A percentile compares a stretch with the other conserved stretches of the same genome.
Evolutionary conservation across 2,888 invertebrate genomes (phyloP).

Genomic region (Creontiades dilutus): DNA sequence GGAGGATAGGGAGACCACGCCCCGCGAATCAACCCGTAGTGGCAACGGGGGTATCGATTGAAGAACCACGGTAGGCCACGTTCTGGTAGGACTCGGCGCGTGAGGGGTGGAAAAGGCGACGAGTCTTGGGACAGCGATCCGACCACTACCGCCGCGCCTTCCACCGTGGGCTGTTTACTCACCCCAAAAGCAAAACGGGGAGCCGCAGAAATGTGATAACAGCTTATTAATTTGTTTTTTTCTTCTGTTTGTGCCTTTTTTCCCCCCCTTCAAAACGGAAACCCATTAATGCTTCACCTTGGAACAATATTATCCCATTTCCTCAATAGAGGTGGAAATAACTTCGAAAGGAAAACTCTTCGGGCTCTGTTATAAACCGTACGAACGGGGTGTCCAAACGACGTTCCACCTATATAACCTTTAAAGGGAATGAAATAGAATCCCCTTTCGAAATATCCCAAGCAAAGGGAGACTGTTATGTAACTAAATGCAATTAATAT

Average conservation of each 20-base stretch:
- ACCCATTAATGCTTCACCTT: not conserved
- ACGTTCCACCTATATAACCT: too few species aligned
- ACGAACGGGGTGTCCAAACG: too few species aligned
- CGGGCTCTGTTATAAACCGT: too few species aligned
- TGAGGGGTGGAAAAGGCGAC: not conserved
- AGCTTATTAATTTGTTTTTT: not conserved
- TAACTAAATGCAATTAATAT: too few species aligned
- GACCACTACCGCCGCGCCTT: not conserved
- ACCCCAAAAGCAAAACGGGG: not conserved
- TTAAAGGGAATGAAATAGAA: too few species aligned
- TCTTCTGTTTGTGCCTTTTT: not conserved
- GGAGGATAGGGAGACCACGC: conserved; percentile 19
- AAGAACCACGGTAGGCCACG: not conserved
- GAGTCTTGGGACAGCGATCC: not conserved
- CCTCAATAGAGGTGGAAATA: too few species aligned
- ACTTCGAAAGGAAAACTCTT: too few species aligned
- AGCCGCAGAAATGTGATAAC: not conserved
- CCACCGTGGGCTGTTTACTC: conserved; percentile 26
- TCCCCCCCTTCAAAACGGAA: not conserved
- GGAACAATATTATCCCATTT: not conserved
- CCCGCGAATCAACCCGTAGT: conserved; percentile 55
- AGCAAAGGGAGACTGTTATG: too few species aligned
- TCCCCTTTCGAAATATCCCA: too few species aligned
- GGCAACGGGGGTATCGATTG: conserved; percentile 58
- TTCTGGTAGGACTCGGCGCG: not conserved